Base-by-base conservation (phyloP, 2,797 vertebrate genomes). In the Leptodactylus fallax region DNA sequence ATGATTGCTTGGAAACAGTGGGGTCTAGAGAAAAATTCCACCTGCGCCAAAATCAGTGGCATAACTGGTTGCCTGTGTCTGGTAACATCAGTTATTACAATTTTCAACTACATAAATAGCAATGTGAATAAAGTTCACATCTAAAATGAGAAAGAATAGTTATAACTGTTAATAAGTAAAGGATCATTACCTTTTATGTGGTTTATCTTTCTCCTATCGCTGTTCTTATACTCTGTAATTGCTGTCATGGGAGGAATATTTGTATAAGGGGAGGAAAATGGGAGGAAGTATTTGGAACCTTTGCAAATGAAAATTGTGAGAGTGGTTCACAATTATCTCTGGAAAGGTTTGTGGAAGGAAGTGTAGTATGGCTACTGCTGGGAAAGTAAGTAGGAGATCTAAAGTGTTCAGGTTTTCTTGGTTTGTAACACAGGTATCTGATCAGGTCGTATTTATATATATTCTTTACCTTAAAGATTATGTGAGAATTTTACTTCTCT, bases 331-430 rank as follows among this genome's bases (percentile, higher is more conserved):
- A 67, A 69, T 47, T 12, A 19, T 27, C 17, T 36, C 81, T 27
- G 4, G 23, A 69, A 12, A 23, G 10, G 6, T 49, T 23, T 51
- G 61, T 67, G 16, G 45, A 82, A 82, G 45, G 47, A 55, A 16
- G 13, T 67, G 10, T 49, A 25, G 12, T 21, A 82, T 82, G 81
- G 47, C 81, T 55, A 82, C 81, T 51, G 47, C 81, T 55, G 81
- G 81, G 17, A 69, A 82, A 25, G 81, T 82, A 69, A 27, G 81
- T 51, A 14, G 3, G 17, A 51, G 23, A 7, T 16, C 14, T n/a
- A 11, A n/a, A 23, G 14, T 69, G 25, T 69, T 36, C 16, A 69
- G 13, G 16, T 5, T 13, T 67, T 67, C 23, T 9, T 23, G 10
- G 2, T 23, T 61, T 61, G 19, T 61, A n/a, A n/a, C 1, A 19